phyloP scores from a whole-genome alignment of 2,888 invertebrate genomes.

The Ceraclea dissimilis region DNA sequence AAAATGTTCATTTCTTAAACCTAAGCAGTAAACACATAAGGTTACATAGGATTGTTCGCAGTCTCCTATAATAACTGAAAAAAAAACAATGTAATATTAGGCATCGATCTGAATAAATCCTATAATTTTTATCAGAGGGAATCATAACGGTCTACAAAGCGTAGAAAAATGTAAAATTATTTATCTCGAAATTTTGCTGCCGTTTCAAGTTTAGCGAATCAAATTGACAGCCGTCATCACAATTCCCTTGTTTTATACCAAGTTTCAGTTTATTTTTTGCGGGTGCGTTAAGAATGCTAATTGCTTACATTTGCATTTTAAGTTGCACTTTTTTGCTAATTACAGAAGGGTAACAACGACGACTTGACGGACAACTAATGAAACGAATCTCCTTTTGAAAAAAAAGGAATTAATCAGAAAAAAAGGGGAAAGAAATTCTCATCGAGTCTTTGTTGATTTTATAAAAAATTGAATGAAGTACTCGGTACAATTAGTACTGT shows the following conservation, averaged over 20 bases:
- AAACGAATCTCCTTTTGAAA: neutral
- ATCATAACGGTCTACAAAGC: too few species aligned
- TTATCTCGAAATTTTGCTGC: neutral
- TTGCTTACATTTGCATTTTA: conserved; percentile 26
- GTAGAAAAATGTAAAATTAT: too few species aligned
- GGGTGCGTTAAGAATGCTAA: conserved; percentile 22
- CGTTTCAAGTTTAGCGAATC: conserved; percentile 21
- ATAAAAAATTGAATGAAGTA: too few species aligned
- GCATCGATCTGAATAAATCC: too few species aligned
- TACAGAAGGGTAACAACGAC: conserved; percentile 11
- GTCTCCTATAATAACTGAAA: too few species aligned
- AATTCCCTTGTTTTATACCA: conserved; percentile 12
- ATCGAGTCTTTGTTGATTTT: too few species aligned
- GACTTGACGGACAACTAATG: neutral
- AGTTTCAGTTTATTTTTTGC: conserved; percentile 11
- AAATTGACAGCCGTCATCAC: conserved; percentile 20
- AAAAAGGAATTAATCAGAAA: neutral
- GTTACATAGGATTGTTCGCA: too few species aligned
- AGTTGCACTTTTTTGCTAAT: conserved; percentile 26
- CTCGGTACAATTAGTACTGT: too few species aligned
- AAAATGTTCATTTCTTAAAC: too few species aligned
- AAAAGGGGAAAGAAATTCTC: neutral
- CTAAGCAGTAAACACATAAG: too few species aligned
- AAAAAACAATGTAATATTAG: too few species aligned
- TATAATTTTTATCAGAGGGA: too few species aligned